Base-by-base conservation (phyloP, 2,797 vertebrate genomes). In the Lepilemur septentrionalis region DNA sequence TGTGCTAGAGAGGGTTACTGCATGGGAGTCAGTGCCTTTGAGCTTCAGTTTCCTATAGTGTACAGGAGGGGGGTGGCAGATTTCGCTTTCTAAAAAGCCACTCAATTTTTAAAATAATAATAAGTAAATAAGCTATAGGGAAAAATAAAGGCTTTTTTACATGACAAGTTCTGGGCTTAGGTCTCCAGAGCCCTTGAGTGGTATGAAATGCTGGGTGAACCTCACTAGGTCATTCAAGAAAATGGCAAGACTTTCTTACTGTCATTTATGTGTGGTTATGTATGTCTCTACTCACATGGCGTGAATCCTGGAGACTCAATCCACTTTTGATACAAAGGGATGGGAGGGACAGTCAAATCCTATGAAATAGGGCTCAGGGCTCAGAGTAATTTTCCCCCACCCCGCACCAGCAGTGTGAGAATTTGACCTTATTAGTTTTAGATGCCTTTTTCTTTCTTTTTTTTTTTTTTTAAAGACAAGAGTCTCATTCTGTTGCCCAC, bases 31-130 rank as follows among this genome's bases (percentile, higher is more conserved):
- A 4, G 76, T 46, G 80, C 70, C 43, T 75, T 91, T 32, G 81
- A 93, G 78, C 93, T 91, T 96, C 93, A 72, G 85, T 86, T 96
- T 93, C 91, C 85, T 89, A 14, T n/a, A 55, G 70, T 38, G 83
- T 65, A 5, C 41, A 30, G 93, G 69, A 91, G 82, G 79, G 48
- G 89, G 23, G 78, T 35, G 32, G 65, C 35, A 14, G 79, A 2
- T 0, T 15, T 18, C 72, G 72, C 78, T 96, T 92, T 91, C 75
- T 63, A 25, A 65, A 85, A 80, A 67, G 48, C 78, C 57, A 41
- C 28, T 20, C 20, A 5, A 52, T n/a, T 61, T 86, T 84, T 67
- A 28, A 78, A 81, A 89, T 82, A 70, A 65, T 75, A 63, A n/a
- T 65, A 65, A 35, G 23, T 8, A 20, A 57, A 30, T 12, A 81